Evolutionary conservation across 1,140 invertebrate genomes (phyloP).

Genomic region (Drosophila kikkawai): DNA sequence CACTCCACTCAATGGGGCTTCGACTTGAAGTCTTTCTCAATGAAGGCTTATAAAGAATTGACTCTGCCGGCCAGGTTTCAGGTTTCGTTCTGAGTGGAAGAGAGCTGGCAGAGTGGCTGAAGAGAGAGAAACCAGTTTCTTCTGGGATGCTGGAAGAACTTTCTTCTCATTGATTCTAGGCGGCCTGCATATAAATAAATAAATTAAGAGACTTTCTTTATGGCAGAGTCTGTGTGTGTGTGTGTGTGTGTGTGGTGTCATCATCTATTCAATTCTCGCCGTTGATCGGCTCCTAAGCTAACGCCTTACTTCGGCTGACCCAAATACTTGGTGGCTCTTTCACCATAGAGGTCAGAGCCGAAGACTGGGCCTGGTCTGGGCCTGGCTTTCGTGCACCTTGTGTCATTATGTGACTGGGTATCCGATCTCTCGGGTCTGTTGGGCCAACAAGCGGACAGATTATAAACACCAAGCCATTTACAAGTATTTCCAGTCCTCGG

Average conservation of each 20-base stretch:
- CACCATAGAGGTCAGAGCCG: slow-evolving; percentile 44
- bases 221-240: slow-evolving; percentile 34
- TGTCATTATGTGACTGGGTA: slow-evolving; percentile 52
- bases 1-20: slow-evolving; percentile 43
- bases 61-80: slow-evolving; percentile 26
- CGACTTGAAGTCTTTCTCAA: slow-evolving; percentile 38
- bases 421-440: slow-evolving; percentile 42
- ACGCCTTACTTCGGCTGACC: slow-evolving; percentile 57
- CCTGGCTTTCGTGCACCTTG: slow-evolving; percentile 67
- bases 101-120: slow-evolving; percentile 26
- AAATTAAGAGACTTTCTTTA: slow-evolving; percentile 81
- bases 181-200: slow-evolving; percentile 77
- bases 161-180: slow-evolving; percentile 79
- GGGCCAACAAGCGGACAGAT: slow-evolving; percentile 68
- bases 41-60: slow-evolving; percentile 23
- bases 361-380: slow-evolving; percentile 16
- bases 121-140: slow-evolving; percentile 45
- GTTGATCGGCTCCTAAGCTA: slow-evolving; percentile 26
- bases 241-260: slow-evolving; percentile 49
- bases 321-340: slow-evolving; percentile 68
- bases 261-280: slow-evolving; percentile 57
- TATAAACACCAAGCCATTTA: slow-evolving; percentile 50
- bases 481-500: slow-evolving; percentile 52
- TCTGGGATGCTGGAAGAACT: slow-evolving; percentile 73
- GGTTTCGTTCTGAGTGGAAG: slow-evolving; percentile 48